These are phyloP conservation scores for Boloria euphrosyne DNA, from an alignment of 2,888 invertebrate species.

Conservation along the genomic window DNA sequence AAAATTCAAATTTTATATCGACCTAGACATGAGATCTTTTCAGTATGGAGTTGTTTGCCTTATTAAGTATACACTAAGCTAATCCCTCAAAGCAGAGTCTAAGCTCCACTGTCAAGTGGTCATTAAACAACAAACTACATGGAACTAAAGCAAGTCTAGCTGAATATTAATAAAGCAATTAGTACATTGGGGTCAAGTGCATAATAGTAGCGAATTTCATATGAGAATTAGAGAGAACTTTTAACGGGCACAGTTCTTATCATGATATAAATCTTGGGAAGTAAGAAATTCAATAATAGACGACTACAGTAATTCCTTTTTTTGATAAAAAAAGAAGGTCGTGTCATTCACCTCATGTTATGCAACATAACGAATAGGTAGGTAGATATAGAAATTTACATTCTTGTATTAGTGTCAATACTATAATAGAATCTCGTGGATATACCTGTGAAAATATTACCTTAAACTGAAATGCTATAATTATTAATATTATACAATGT, in stretches of 20 bases:
- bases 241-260: not conserved
- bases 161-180: constrained; percentile 37
- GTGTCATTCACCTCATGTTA: no score
- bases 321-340: no score
- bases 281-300: no score
- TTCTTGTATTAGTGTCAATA: no score
- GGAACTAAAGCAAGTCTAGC: constrained; percentile 21
- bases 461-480: no score
- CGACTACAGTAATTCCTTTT: no score
- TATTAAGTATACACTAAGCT: constrained; percentile 25
- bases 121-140: constrained; percentile 28
- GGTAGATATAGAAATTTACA: no score
- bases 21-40: constrained; percentile 7
- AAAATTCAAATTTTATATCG: constrained; percentile 2
- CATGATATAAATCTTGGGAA: no score
- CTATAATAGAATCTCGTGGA: no score
- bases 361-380: no score
- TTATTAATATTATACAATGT: no score
- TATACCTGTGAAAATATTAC: no score
- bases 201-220: constrained; percentile 17
- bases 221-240: not conserved
- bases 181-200: constrained; percentile 21
- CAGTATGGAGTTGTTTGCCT: constrained; percentile 7
- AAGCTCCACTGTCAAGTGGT: constrained; percentile 22
- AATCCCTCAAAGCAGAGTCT: constrained; percentile 27